Evolutionary conservation across 2,888 invertebrate genomes (phyloP), one percentile per base, ranked within the genome.

Genomic region (Microdon myrmicae): DNA sequence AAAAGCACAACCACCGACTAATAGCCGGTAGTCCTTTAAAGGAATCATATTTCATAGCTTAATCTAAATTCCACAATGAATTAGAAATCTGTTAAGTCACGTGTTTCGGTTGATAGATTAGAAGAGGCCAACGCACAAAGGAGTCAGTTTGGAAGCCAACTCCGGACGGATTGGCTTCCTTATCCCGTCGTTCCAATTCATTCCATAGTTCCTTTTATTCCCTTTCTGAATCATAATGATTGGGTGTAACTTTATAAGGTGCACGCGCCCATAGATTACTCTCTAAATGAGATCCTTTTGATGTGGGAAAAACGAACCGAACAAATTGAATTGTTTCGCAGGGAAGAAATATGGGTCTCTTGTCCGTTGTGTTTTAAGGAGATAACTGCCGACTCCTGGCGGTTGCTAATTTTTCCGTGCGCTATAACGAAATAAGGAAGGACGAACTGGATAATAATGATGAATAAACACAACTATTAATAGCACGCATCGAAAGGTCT

Each of bases 241-340:
- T 61, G 71, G 66, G 71, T 71, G 77, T 77, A 77, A 77, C 78
- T 76, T 76, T 78, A 78, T 78, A 76, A 76, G 77, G 73, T 75
- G 72, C 77, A 77, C 77, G 78, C 77, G 77, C 69, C 75, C 73
- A 75, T 73, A 71, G 74, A 60, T 53, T 54, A 56, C 45, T 49
- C 56, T 23, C 47, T 47, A 64, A 64, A 64, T 64, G 64, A 64
- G 64, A 45, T 64, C 64, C 64, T 58, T 64, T 58, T 64, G 64
- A 64, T 64, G 64, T 64, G 64, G 64, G 58, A 64, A 64, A 64
- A 58, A n/a, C n/a, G n/a, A 64, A 47, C 35, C 12, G 32, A 51
- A 58, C 38, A 64, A 64, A 64, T 64, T 64, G 53, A 64, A 64
- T 64, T 64, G 64, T 64, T 53, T 43, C 13, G 48, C 34, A 23